phyloP scores from a whole-genome alignment of 1,140 invertebrate species.

The Brachionus sp. region DNA sequence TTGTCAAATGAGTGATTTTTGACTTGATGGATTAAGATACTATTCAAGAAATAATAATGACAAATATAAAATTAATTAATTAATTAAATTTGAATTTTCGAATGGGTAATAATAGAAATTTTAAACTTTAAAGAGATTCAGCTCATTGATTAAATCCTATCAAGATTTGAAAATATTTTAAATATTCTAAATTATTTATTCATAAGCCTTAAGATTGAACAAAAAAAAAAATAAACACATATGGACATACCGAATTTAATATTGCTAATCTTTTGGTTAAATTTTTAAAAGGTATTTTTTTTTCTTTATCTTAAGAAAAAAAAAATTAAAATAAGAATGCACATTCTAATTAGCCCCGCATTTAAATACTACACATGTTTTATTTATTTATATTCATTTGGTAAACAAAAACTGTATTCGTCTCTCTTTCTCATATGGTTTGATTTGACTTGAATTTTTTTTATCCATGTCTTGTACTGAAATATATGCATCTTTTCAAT shows the following conservation, averaged over 20 bases:
- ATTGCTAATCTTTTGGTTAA: constrained; percentile 16
- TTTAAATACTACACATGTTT: neutral
- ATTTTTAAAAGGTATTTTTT: neutral
- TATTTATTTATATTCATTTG: neutral
- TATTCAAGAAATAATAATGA: neutral
- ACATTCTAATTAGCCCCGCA: neutral
- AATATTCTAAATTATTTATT: neutral
- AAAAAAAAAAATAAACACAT: neutral
- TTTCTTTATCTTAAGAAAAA: neutral
- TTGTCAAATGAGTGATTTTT: neutral
- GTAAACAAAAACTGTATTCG: neutral
- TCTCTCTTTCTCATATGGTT: constrained; percentile 1
- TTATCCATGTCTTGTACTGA: neutral
- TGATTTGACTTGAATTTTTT: neutral
- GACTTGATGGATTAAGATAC: neutral
- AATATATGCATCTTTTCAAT: neutral
- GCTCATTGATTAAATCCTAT: constrained; percentile 1
- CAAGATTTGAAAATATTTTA: neutral
- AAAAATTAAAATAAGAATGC: neutral
- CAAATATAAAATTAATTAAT: constrained; percentile 6
- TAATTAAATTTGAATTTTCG: neutral
- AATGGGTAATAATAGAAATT: neutral
- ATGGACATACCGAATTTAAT: neutral
- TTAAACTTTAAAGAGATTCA: neutral
- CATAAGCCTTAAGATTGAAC: neutral